Evolutionary conservation across 1,140 invertebrate genomes (phyloP), one percentile per base, ranked within the genome.

Genomic region (Conus betulinus): DNA sequence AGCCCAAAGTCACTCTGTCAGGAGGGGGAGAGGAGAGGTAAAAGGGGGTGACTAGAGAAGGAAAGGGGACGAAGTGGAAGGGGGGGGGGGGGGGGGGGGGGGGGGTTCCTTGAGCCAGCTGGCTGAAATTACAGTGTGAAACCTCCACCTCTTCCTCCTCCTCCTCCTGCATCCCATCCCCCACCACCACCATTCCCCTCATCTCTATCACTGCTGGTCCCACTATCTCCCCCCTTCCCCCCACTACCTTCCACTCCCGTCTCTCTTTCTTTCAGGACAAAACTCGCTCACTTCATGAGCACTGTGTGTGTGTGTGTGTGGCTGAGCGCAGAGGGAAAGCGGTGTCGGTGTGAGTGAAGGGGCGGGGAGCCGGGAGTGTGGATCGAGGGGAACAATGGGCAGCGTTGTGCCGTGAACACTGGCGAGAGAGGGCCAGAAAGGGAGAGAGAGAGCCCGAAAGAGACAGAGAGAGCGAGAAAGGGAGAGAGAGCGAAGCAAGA

Each of bases 41-140:
- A n/a, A n/a, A 25, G 53, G 55, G 55, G n/a, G 82, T 0, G 39
- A 39, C 39, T 39, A 39, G 39, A 39, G 39, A 39, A 39, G 39
- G 39, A 39, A 39, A 39, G 39, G 39, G 39, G 39, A 39, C 17
- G 25, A 10, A 53, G 53, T 11, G 51, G 52, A 25, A 27, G 82
- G 53, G 10, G 3, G 82, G 53, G 11, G 78, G 27, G 25, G 78
- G 5, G 27, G 13, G 53, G 52, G 78, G 11, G 15, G 78, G 27
- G 27, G 78, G 13, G 13, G 51, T n/a, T 23, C 20, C 52, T 60
- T n/a, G 53, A 55, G 85, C 67, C 85, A 87, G 53, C 85, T 87
- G 85, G 85, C 85, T 25, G 85, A 74, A 87, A 87, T 87, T 74
- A 87, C 53, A 57, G 85, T 25, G 57, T 57, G 51, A 74, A 39